Conservation (phyloP, 2,797 vertebrate genomes). For the Urosaurus nigricauda region DNA sequence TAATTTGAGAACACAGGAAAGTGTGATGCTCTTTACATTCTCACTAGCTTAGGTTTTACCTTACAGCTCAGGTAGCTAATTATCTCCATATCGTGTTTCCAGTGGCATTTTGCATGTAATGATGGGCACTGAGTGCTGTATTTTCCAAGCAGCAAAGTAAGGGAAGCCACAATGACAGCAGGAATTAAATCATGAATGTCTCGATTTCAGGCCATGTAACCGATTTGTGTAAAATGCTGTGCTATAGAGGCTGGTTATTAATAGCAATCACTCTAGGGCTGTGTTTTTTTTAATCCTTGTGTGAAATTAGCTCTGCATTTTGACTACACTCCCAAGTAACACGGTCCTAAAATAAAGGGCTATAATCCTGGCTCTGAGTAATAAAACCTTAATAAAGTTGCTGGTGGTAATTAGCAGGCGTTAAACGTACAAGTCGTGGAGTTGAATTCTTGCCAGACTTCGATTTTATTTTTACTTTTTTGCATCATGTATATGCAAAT, state of each 20-base stretch:
- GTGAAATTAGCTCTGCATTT: slow-evolving; percentile 70
- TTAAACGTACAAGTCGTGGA: slow-evolving; percentile 76
- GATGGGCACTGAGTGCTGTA: slow-evolving; percentile 55
- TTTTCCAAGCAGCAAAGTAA: slow-evolving; percentile 68
- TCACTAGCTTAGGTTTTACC: slow-evolving; percentile 35
- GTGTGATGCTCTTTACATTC: slow-evolving; percentile 40
- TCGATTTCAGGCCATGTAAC: slow-evolving; percentile 77
- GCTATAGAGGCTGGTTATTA: slow-evolving; percentile 75
- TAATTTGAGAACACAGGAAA: background rate
- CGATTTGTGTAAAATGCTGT: slow-evolving; percentile 78
- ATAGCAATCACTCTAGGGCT: slow-evolving; percentile 57
- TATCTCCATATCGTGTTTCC: slow-evolving; percentile 51
- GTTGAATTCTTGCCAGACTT: slow-evolving; percentile 81
- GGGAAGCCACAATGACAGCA: slow-evolving; percentile 69
- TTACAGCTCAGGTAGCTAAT: slow-evolving; percentile 32
- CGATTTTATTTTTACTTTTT: slow-evolving; percentile 74
- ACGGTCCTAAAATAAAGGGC: slow-evolving; percentile 74
- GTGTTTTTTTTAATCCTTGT: slow-evolving; percentile 8
- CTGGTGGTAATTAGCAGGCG: slow-evolving; percentile 82
- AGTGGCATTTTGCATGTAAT: slow-evolving; percentile 41
- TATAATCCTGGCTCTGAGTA: slow-evolving; percentile 76
- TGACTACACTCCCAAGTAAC: slow-evolving; percentile 77
- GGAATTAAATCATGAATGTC: slow-evolving; percentile 77
- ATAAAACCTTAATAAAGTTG: slow-evolving; percentile 79
- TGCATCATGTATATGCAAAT: slow-evolving; percentile 85